Evolutionary conservation across 2,113 vertebrate genomes (phyloP).

Genomic region (Nothoprocta pentlandii): DNA sequence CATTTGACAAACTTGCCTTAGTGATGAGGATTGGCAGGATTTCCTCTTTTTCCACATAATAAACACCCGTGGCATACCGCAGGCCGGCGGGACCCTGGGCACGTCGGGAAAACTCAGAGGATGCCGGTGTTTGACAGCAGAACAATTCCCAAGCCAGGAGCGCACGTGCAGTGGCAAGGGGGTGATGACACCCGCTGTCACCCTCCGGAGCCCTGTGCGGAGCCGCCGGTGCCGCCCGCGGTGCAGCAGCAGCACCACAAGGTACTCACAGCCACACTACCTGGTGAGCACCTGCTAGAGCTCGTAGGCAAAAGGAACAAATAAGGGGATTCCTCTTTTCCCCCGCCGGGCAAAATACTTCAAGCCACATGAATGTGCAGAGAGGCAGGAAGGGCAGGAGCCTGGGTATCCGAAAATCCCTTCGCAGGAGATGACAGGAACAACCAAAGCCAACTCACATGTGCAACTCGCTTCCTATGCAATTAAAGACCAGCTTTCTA

Average conservation of each 20-base stretch:
- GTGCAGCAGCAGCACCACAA: background rate
- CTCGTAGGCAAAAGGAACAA: conserved; percentile 21
- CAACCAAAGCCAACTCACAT: background rate
- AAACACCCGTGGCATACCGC: conserved; percentile 41
- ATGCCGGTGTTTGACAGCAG: fast-evolving
- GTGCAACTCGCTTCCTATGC: background rate
- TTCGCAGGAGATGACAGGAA: background rate
- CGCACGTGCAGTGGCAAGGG: background rate
- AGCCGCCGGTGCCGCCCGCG: background rate
- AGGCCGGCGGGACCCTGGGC: conserved; percentile 42
- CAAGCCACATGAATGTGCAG: conserved; percentile 25
- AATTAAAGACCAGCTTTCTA: conserved; percentile 11
- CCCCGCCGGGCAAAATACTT: conserved; percentile 21
- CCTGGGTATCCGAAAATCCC: conserved; percentile 1
- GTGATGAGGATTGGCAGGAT: conserved; percentile 68
- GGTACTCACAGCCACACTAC: background rate
- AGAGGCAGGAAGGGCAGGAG: background rate
- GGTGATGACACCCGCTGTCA: background rate
- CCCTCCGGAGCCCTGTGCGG: background rate
- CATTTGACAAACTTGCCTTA: conserved; percentile 67
- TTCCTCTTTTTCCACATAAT: conserved; percentile 66
- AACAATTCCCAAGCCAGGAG: fast-evolving
- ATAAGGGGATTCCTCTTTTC: conserved; percentile 29
- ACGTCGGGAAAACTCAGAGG: background rate
- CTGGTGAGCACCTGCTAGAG: background rate